Percentiles rank a stretch among this genome's conserved stretches.
Evolutionary conservation across 2,888 invertebrate species (phyloP).

Genomic region (Lepidochitona cinerea): DNA sequence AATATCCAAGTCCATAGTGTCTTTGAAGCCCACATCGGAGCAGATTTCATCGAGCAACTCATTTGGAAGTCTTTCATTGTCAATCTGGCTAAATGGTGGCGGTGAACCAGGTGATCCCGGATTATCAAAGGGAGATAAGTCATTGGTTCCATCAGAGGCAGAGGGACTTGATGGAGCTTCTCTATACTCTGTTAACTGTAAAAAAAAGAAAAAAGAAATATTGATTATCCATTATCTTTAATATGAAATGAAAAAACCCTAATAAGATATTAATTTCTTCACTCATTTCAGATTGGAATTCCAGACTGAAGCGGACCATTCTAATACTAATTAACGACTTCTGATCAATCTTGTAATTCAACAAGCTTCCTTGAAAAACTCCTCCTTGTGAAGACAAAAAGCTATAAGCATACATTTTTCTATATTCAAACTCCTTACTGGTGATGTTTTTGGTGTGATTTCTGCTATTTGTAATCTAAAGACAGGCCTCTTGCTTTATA

Average conservation of each 20-base stretch:
- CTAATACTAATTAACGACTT: no score
- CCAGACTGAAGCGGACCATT: no score
- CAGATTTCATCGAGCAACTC: slow-evolving; percentile 69
- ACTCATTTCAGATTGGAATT: background rate
- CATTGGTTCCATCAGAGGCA: slow-evolving; percentile 51
- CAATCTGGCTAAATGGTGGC: slow-evolving; percentile 43
- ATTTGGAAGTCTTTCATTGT: slow-evolving; percentile 60
- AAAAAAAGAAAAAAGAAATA: slow-evolving; percentile 25
- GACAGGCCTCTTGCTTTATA: no score
- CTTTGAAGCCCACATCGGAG: slow-evolving; percentile 69
- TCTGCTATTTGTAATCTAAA: no score
- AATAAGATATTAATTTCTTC: background rate
- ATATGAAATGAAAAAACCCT: background rate
- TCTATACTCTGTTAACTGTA: slow-evolving; percentile 64
- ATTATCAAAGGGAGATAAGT: slow-evolving; percentile 46
- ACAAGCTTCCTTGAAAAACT: no score
- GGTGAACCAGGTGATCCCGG: slow-evolving; percentile 48
- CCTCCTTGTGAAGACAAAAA: no score
- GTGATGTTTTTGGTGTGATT: no score
- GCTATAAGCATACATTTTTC: no score
- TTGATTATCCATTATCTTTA: background rate
- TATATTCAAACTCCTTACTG: no score
- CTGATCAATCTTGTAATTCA: no score
- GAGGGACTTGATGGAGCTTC: slow-evolving; percentile 58
- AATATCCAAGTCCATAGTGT: slow-evolving; percentile 69